Evolutionary conservation across 1,140 invertebrate genomes (phyloP).

Genomic region (Nomia melanderi): DNA sequence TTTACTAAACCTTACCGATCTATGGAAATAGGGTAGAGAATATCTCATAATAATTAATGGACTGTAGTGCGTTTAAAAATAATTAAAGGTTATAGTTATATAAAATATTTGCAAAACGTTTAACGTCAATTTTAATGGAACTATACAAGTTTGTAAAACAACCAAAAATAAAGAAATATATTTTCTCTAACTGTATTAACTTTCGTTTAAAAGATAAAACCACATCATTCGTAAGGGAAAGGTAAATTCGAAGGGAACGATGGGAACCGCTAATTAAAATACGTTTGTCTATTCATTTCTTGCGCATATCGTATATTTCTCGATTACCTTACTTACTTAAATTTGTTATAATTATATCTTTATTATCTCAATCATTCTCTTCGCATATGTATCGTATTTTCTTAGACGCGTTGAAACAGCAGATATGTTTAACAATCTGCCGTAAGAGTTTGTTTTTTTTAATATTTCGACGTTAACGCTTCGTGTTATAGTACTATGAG

Average conservation of each 20-base stretch:
- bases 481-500: slow-evolving; percentile 58
- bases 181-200: too few species aligned
- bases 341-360: slow-evolving; percentile 79
- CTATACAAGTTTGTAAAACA: too few species aligned
- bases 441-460: slow-evolving; percentile 47
- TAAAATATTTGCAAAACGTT: slow-evolving; percentile 27
- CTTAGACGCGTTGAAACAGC: slow-evolving; percentile 53
- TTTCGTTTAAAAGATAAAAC: too few species aligned
- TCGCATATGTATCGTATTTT: slow-evolving; percentile 62
- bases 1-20: too few species aligned
- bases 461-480: slow-evolving; percentile 49
- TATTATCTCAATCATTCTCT: slow-evolving; percentile 71
- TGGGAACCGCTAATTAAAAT: slow-evolving; percentile 37
- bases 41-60: too few species aligned
- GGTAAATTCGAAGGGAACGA: neutral
- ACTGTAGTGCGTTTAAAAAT: too few species aligned
- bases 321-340: slow-evolving; percentile 77
- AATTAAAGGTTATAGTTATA: too few species aligned
- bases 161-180: neutral
- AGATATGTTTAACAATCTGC: slow-evolving; percentile 59
- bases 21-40: too few species aligned
- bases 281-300: slow-evolving; percentile 38
- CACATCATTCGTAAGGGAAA: neutral
- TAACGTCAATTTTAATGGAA: slow-evolving; percentile 42
- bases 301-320: slow-evolving; percentile 78